phyloP scores from a whole-genome alignment of 2,797 vertebrate genomes.

The Micrastur ruficollis region DNA sequence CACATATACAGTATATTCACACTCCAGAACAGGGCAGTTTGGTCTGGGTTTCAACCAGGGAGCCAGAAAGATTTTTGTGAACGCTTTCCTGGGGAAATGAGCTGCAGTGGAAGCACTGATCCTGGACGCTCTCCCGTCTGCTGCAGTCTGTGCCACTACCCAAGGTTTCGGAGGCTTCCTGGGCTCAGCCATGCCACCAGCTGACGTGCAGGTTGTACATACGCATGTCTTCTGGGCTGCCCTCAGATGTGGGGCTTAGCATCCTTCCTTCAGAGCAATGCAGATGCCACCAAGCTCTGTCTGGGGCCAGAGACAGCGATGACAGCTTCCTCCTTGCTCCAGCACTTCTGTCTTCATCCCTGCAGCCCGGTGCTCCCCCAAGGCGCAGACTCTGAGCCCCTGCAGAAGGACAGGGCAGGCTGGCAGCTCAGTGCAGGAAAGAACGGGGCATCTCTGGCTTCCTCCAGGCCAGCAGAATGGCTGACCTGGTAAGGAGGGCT shows the following conservation, averaged over 20 bases:
- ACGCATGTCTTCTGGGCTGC: background rate
- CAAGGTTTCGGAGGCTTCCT: background rate
- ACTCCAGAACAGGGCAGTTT: background rate
- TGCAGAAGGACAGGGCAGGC: background rate
- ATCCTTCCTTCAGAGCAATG: background rate
- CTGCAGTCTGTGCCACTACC: background rate
- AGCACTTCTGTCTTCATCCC: background rate
- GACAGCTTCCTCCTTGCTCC: background rate
- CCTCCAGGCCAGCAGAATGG: background rate
- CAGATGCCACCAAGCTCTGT: background rate
- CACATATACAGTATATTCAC: background rate
- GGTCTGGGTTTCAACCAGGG: background rate
- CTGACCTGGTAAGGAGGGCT: background rate
- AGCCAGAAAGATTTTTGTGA: background rate
- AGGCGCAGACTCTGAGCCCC: background rate
- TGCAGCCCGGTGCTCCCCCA: background rate
- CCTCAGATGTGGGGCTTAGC: background rate
- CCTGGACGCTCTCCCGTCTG: background rate
- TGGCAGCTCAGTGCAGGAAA: background rate
- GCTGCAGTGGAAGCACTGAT: background rate
- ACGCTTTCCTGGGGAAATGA: background rate
- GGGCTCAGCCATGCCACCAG: background rate
- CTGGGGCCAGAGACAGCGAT: background rate
- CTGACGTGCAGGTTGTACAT: rapidly evolving
- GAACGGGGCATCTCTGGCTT: background rate